Conservation (phyloP, 2,113 vertebrate species). For the Cyanoliseus patagonus region DNA sequence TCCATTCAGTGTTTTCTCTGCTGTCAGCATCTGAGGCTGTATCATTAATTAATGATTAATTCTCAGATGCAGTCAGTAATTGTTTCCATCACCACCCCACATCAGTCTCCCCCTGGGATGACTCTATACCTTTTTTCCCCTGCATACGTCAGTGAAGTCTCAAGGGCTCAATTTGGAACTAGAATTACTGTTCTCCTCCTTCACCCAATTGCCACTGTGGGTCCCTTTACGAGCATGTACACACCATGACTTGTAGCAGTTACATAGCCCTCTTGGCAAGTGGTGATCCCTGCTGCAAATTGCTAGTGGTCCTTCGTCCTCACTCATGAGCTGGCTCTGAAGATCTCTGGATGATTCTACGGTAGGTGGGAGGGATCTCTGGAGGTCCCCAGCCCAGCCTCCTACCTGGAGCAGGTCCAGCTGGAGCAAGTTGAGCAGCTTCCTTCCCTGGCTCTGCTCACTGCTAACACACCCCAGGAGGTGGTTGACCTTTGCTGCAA, state of each 20-base stretch:
- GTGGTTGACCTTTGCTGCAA: neutral
- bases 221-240: neutral
- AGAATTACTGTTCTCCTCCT: neutral
- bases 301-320: neutral
- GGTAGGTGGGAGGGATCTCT: neutral
- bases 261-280: neutral
- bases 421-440: neutral
- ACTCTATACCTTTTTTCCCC: neutral
- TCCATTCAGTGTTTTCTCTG: neutral
- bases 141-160: neutral
- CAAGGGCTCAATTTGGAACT: neutral
- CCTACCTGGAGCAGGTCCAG: neutral
- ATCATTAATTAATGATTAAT: conserved; percentile 36
- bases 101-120: neutral
- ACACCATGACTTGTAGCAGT: neutral
- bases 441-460: neutral
- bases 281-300: accelerated
- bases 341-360: neutral
- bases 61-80: neutral
- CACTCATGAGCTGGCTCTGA: neutral
- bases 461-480: neutral
- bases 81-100: conserved; percentile 20
- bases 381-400: neutral
- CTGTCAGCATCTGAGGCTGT: neutral
- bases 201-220: accelerated